A percentile compares a stretch with the other conserved stretches of the same genome.
Evolutionary conservation across 2,888 invertebrate species (phyloP).

Genomic region (Callimorpha dominula): DNA sequence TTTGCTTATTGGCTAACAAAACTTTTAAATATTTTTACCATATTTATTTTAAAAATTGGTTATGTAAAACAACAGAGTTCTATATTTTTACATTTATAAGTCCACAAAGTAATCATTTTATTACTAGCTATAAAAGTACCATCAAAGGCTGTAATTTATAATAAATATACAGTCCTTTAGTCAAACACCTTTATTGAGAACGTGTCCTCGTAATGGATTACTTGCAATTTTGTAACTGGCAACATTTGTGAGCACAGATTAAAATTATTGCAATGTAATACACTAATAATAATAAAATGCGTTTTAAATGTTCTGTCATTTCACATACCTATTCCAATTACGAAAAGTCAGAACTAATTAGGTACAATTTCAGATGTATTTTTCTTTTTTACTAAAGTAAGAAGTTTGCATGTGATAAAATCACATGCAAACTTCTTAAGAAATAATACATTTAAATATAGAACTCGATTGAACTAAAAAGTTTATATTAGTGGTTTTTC

Average conservation of each 20-base stretch:
- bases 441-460: background rate
- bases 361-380: no score
- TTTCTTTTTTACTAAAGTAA: no score
- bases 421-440: background rate
- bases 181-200: constrained; percentile 49
- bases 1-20: no score
- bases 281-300: background rate
- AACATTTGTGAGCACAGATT: constrained; percentile 29
- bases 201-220: constrained; percentile 52
- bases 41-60: no score
- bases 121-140: constrained; percentile 39
- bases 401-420: no score
- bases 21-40: no score
- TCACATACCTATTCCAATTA: background rate
- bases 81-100: background rate
- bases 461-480: background rate
- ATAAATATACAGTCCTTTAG: constrained; percentile 49
- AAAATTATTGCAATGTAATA: constrained; percentile 4
- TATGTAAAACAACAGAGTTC: no score
- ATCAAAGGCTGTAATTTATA: constrained; percentile 44
- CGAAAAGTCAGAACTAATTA: background rate
- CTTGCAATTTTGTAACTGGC: constrained; percentile 44
- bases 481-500: background rate
- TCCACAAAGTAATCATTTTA: constrained; percentile 24
- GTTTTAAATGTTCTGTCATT: background rate